Evolutionary conservation across 1,140 invertebrate genomes (phyloP).

Genomic region (Drosophila teissieri): DNA sequence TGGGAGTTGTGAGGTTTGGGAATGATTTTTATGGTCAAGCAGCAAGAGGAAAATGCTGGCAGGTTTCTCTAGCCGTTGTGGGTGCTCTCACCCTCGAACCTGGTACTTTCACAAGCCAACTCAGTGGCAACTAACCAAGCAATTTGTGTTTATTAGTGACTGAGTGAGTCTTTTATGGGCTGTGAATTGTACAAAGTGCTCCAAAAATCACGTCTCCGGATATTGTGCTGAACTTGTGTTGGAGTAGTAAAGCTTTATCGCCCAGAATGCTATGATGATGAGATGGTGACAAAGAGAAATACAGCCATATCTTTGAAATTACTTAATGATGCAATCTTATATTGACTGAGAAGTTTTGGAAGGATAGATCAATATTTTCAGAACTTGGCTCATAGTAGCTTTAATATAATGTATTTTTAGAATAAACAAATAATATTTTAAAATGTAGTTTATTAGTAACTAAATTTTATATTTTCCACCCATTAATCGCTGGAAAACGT

Average conservation of each 20-base stretch:
- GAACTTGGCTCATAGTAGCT: too few relatives aligned
- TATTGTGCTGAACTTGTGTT: slow-evolving; percentile 24
- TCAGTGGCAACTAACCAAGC: slow-evolving; percentile 28
- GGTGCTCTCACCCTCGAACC: slow-evolving; percentile 18
- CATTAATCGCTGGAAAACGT: slow-evolving; percentile 7
- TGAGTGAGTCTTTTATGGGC: slow-evolving; percentile 58
- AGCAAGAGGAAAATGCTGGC: slow-evolving; percentile 9
- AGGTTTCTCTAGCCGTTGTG: slow-evolving; percentile 18
- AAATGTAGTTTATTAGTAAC: too few relatives aligned
- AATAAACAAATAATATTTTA: too few relatives aligned
- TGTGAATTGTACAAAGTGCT: slow-evolving; percentile 35
- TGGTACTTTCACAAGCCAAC: slow-evolving; percentile 42
- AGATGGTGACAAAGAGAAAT: background rate
- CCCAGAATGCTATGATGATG: background rate
- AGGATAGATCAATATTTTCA: too few relatives aligned
- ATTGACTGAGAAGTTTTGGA: too few relatives aligned
- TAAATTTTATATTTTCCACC: too few relatives aligned
- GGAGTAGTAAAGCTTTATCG: slow-evolving; percentile 10
- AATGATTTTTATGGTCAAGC: slow-evolving; percentile 61
- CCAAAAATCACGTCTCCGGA: slow-evolving; percentile 51
- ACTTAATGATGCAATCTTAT: background rate
- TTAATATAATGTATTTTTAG: background rate
- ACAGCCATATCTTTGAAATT: background rate
- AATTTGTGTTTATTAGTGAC: slow-evolving; percentile 57
- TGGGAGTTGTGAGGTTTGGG: slow-evolving; percentile 11